Evolutionary conservation across 2,888 invertebrate genomes (phyloP).

Genomic region (Melieria omissa): DNA sequence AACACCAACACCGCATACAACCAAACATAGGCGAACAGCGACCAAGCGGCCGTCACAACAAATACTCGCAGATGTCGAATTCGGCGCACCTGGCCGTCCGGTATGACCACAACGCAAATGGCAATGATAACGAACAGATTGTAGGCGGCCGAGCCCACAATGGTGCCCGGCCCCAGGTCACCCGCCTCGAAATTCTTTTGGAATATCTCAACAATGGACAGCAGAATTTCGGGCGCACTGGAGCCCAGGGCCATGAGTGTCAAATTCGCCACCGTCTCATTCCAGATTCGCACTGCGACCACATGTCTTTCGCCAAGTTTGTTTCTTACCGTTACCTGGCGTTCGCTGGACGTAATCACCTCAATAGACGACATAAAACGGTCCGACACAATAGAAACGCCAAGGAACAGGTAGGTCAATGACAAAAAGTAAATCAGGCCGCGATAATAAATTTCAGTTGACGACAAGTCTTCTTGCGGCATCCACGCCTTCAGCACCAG

Average conservation of each 20-base stretch:
- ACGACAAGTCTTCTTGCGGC: slow-evolving; percentile 79
- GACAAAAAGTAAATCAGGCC: slow-evolving; percentile 89
- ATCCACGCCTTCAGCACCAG: slow-evolving; percentile 88
- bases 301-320: slow-evolving; percentile 88
- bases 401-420: slow-evolving; percentile 94
- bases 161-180: slow-evolving; percentile 97
- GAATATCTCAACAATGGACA: slow-evolving; percentile 97
- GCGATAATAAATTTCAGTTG: slow-evolving; percentile 81
- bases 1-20: slow-evolving; percentile 92
- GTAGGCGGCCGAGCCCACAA: slow-evolving; percentile 98
- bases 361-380: slow-evolving; percentile 99
- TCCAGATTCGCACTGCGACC: slow-evolving; percentile 95
- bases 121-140: slow-evolving; percentile 98
- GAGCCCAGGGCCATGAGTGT: slow-evolving; percentile 99
- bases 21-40: slow-evolving; percentile 98
- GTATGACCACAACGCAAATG: slow-evolving; percentile 91
- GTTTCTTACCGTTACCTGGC: slow-evolving; percentile 89
- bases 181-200: slow-evolving; percentile 95
- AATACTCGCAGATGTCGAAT: slow-evolving; percentile 97
- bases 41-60: slow-evolving; percentile 97
- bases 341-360: slow-evolving; percentile 97
- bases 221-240: slow-evolving; percentile 96
- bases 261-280: slow-evolving; percentile 98
- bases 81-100: slow-evolving; percentile 86
- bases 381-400: slow-evolving; percentile 98